Evolutionary conservation across 1,140 invertebrate genomes (phyloP), one percentile per base, ranked within the genome.

Genomic region (Lepidurus couesii): DNA sequence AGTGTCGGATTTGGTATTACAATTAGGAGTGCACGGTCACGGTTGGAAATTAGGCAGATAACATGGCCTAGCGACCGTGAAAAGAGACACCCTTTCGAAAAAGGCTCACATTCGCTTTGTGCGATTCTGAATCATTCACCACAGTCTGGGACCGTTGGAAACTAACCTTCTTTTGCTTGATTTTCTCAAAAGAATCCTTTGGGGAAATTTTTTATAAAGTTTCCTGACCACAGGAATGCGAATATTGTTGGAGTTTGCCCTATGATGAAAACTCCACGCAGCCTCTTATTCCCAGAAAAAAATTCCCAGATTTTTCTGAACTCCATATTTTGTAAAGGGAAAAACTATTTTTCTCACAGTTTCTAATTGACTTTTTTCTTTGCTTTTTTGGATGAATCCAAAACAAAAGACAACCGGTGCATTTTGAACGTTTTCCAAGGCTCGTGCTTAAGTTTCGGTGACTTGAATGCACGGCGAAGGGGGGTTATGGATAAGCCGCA

Each of bases 21-120:
- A 65, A 16, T 65, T 65, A 65, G 13, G 53, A 65, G 16, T 65
- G 53, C 53, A n/a, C 53, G 53, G 53, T 65, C 53, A 65, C 21
- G 53, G 53, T 65, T 13, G 21, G 21, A 65, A 65, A 65, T 65
- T 65, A 65, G 53, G 53, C 53, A 65, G 53, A 65, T 65, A 65
- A 21, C 13, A 65, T 21, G 53, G 16, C 53, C 13, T 65, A 65
- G 53, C 53, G 53, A 65, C 53, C 13, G 16, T 16, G 45, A 65
- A 65, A 16, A 65, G 21, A 65, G 53, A 65, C 53, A 21, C 21
- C 6, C 21, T 21, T 7, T 65, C 16, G 21, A 65, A 65, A 65
- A 65, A n/a, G 53, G 10, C 53, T 65, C 53, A 65, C 53, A 65
- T 21, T 65, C 53, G 16, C 53, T 65, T 65, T 65, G 53, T 65